Evolutionary conservation across 53 echinoderm and acorn worm species (phyloP), one percentile per base, ranked within the genome.

Genomic region (Astropecten irregularis): DNA sequence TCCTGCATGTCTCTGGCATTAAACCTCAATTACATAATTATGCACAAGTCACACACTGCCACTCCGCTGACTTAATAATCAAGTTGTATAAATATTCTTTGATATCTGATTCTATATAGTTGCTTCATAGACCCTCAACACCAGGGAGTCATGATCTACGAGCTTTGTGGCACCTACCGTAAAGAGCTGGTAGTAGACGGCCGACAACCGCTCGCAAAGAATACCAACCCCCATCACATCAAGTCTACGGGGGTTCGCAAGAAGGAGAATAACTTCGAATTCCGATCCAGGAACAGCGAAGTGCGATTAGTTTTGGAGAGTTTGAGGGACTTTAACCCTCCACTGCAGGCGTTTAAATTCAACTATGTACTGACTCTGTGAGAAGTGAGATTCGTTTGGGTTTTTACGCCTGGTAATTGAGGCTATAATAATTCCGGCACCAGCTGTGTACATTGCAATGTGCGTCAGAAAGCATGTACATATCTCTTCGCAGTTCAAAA

Each of bases 61-160:
- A n/a, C n/a, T n/a, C n/a, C n/a, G n/a, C n/a, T n/a, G n/a, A n/a
- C n/a, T n/a, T n/a, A n/a, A n/a, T n/a, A n/a, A n/a, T n/a, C n/a
- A n/a, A n/a, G n/a, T n/a, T n/a, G n/a, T n/a, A n/a, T n/a, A n/a
- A n/a, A n/a, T n/a, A n/a, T n/a, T n/a, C n/a, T n/a, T n/a, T n/a
- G n/a, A n/a, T n/a, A n/a, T n/a, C n/a, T n/a, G n/a, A n/a, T n/a
- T n/a, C n/a, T n/a, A n/a, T n/a, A n/a, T 86, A 99, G 99, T 49
- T 99, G 99, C 34, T 95, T 85, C 73, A 86, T 95, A 20, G 92
- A 99, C 61, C 99, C 99, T 1, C 94, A 99, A 61, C 93, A 99
- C 55, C 92, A 86, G 71, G 99, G 99, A 8, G 92, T 99, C 50
- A 92, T 71, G 62, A 86, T 99, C 3, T 99, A 88, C 73, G 94